phyloP scores from a whole-genome alignment of 2,888 invertebrate genomes.

The Drosophila hawaiiensis region DNA sequence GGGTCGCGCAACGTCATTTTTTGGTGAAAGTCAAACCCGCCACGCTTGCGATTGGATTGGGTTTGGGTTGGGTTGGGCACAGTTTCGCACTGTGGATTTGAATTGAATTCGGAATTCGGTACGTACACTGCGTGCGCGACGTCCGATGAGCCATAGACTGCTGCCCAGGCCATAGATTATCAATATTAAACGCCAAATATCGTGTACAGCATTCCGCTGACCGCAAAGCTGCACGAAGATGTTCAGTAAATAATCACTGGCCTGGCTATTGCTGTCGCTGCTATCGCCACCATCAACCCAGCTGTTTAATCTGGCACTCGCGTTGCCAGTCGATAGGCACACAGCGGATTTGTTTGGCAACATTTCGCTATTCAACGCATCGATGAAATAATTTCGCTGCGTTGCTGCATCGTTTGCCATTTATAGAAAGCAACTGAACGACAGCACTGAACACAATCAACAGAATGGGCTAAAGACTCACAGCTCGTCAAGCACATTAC shows the following conservation, averaged over 20 bases:
- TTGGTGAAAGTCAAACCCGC: slow-evolving; percentile 70
- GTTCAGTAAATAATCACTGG: slow-evolving; percentile 60
- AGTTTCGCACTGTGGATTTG: slow-evolving; percentile 28
- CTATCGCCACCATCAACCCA: slow-evolving; percentile 29
- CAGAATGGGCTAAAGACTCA: slow-evolving; percentile 23
- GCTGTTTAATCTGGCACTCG: slow-evolving; percentile 42
- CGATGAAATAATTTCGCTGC: slow-evolving; percentile 24
- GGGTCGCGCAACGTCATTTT: slow-evolving; percentile 72
- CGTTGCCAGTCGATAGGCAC: slow-evolving; percentile 54
- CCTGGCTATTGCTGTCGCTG: slow-evolving; percentile 12
- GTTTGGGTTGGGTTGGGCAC: slow-evolving; percentile 55
- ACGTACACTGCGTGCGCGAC: slow-evolving; percentile 75
- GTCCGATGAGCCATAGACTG: slow-evolving; percentile 69
- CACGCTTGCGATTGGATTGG: slow-evolving; percentile 30
- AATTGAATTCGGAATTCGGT: slow-evolving; percentile 37
- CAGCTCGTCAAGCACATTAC: slow-evolving; percentile 31
- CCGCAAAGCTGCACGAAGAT: slow-evolving; percentile 64
- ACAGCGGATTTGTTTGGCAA: slow-evolving; percentile 51
- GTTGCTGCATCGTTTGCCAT: slow-evolving; percentile 48
- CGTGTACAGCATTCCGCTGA: slow-evolving; percentile 60
- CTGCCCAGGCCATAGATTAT: slow-evolving; percentile 76
- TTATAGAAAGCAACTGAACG: slow-evolving; percentile 57
- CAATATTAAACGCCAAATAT: slow-evolving; percentile 80
- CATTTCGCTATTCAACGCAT: slow-evolving; percentile 38
- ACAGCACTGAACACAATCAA: slow-evolving; percentile 19